A percentile compares a stretch with the other conserved stretches of the same genome.
These are phyloP conservation scores for Rhinolophus ferrumequinum DNA, from an alignment of 2,113 vertebrate genomes.

Conservation along the genomic window DNA sequence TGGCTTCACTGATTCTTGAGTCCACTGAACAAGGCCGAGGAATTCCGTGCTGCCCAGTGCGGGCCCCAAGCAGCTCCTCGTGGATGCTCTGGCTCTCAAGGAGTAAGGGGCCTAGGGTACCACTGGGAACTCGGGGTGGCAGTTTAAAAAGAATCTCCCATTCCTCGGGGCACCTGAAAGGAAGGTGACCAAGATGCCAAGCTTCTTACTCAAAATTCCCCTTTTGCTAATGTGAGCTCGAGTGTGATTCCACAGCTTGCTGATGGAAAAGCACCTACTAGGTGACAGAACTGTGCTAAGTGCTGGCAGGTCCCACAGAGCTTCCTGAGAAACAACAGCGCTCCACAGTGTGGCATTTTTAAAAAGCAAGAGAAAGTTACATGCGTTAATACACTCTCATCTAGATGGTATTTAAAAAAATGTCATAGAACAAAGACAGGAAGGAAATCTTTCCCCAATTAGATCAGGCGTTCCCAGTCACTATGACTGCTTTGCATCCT, in stretches of 20 bases:
- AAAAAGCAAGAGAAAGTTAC: not conserved
- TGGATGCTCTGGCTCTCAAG: not conserved
- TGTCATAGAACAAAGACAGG: not conserved
- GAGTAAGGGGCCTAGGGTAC: not conserved
- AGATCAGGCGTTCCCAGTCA: not conserved
- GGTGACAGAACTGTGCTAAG: not conserved
- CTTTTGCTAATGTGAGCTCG: not conserved
- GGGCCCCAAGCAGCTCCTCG: not conserved
- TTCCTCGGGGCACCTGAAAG: fast-evolving
- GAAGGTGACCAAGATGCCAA: not conserved
- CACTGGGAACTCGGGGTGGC: not conserved
- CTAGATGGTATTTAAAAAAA: not conserved
- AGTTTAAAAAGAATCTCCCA: not conserved
- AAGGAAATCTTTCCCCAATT: not conserved
- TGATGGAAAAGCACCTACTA: not conserved
- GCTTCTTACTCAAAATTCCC: not conserved
- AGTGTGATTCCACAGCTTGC: not conserved
- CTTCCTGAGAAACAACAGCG: not conserved
- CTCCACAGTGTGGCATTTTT: fast-evolving
- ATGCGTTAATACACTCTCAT: not conserved
- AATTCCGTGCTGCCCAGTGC: not conserved
- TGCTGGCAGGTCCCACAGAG: not conserved
- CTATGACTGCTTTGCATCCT: not conserved
- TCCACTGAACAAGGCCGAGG: not conserved
- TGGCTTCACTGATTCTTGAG: not conserved